Conservation (phyloP, 2,113 vertebrate species). For the Acrocephalus arundinaceus region DNA sequence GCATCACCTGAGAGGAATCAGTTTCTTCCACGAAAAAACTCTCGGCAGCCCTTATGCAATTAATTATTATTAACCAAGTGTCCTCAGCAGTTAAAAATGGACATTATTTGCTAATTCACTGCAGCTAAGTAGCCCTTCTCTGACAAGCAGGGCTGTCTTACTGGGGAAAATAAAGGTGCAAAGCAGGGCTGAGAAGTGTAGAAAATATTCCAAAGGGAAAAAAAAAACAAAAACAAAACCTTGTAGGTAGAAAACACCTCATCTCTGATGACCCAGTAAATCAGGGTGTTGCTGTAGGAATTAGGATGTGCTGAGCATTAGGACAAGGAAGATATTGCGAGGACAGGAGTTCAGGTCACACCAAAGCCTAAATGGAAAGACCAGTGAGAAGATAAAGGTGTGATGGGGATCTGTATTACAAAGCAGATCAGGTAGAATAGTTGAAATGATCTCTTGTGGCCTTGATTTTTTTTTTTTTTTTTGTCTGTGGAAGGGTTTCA, state of each 20-base stretch:
- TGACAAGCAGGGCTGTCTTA: not conserved
- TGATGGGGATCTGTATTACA: not conserved
- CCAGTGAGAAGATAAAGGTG: not conserved
- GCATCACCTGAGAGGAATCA: not conserved
- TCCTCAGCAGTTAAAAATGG: not conserved
- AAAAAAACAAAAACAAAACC: not conserved
- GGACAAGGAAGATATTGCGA: not conserved
- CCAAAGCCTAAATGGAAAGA: not conserved
- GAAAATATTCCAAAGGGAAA: not conserved
- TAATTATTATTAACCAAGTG: not conserved
- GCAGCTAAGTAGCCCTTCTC: not conserved
- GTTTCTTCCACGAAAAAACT: not conserved
- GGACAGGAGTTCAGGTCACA: not conserved
- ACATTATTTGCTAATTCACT: not conserved
- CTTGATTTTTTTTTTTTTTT: not conserved
- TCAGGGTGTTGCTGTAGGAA: not conserved
- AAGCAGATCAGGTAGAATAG: not conserved
- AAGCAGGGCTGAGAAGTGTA: not conserved
- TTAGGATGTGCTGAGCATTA: not conserved
- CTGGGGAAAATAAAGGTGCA: not conserved
- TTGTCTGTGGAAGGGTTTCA: not conserved
- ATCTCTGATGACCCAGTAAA: not conserved
- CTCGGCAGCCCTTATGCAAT: not conserved
- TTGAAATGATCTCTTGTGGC: not conserved
- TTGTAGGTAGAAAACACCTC: not conserved